Evolutionary conservation across 2,888 invertebrate species (phyloP).

Genomic region (Scaeva pyrastri): DNA sequence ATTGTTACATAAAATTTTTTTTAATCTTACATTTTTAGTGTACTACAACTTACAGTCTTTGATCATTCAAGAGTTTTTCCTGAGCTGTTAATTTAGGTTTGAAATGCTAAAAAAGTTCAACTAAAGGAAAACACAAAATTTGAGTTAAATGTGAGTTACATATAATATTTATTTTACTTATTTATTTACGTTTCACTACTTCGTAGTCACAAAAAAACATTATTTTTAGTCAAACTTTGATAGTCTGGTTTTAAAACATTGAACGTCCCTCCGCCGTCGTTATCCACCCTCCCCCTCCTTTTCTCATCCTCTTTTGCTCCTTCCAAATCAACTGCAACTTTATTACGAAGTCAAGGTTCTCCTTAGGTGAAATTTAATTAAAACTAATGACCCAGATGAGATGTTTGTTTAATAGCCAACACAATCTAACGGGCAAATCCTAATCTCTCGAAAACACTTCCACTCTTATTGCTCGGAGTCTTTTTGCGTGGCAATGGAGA

Average conservation of each 20-base stretch:
- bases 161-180: constrained; percentile 11
- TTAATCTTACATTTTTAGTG: too few species aligned
- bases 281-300: too few species aligned
- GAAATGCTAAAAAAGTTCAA: too few species aligned
- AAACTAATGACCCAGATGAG: not conserved
- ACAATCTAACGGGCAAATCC: constrained; percentile 22
- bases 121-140: not conserved
- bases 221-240: not conserved
- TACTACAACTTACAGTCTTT: too few species aligned
- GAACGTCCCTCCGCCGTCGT: not conserved
- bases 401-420: too few species aligned
- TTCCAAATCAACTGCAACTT: not conserved
- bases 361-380: not conserved
- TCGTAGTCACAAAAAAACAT: constrained; percentile 21
- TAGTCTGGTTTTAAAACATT: not conserved
- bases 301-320: not conserved
- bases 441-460: constrained; percentile 46
- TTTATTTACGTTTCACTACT: constrained; percentile 23
- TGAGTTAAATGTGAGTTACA: not conserved
- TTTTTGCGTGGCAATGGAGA: constrained; percentile 17
- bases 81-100: too few species aligned
- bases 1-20: too few species aligned
- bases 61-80: too few species aligned
- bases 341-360: not conserved
- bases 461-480: constrained; percentile 19